Conservation (phyloP, 2,113 vertebrate species). For the Fregata magnificens region DNA sequence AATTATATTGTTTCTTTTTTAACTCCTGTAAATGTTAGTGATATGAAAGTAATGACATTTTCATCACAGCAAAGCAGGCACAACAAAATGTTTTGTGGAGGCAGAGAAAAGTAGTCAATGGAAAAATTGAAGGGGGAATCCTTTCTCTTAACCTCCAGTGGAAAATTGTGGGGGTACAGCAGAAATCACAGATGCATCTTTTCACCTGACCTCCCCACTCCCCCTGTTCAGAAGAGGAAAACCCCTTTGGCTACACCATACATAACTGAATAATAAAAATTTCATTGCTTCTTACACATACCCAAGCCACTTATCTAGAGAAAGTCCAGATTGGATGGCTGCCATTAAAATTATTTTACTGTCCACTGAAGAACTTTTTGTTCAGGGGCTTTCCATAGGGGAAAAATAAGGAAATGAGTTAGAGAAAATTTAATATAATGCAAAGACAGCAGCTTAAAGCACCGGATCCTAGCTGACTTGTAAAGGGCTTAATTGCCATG, state of each 20-base stretch:
- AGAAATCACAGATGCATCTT: neutral
- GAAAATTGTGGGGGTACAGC: neutral
- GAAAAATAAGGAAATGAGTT: slow-evolving; percentile 73
- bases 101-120: neutral
- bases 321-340: neutral
- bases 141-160: neutral
- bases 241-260: neutral
- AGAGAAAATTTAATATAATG: slow-evolving; percentile 68
- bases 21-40: neutral
- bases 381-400: slow-evolving; percentile 52
- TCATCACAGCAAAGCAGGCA: neutral
- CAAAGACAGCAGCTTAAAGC: slow-evolving; percentile 44
- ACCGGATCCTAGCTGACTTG: slow-evolving; percentile 53
- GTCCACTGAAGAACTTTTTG: slow-evolving; percentile 25
- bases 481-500: slow-evolving; percentile 41
- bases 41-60: slow-evolving; percentile 30
- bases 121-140: neutral
- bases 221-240: neutral
- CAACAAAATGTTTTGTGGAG: neutral
- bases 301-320: neutral
- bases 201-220: neutral
- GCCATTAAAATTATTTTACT: slow-evolving; percentile 50
- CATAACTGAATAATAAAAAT: neutral
- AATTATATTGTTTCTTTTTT: neutral
- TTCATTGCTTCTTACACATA: neutral